A percentile compares a stretch with the other conserved stretches of the same genome.
Conservation (phyloP, 2,888 invertebrate genomes). For the Drosophila helvetica region DNA sequence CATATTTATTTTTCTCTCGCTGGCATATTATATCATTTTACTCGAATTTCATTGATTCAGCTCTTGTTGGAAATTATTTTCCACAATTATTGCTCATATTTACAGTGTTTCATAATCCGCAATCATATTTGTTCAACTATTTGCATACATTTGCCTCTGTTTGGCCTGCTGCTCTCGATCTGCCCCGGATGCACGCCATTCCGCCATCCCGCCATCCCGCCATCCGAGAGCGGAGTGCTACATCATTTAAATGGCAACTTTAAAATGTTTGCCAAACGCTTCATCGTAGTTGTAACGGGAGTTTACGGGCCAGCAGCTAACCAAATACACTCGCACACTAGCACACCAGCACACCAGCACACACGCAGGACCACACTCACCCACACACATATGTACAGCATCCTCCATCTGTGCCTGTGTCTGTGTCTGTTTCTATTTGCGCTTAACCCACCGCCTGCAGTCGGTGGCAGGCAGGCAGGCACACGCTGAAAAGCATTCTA, state of each 20-base stretch:
- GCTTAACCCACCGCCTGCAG: slow-evolving; percentile 68
- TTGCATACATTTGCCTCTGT: slow-evolving; percentile 43
- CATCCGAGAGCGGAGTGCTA: slow-evolving; percentile 26
- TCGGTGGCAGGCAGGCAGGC: not conserved
- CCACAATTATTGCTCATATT: slow-evolving; percentile 14
- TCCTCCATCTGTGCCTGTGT: slow-evolving; percentile 33
- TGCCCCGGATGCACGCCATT: slow-evolving; percentile 2
- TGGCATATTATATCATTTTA: not conserved
- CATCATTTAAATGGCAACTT: slow-evolving; percentile 76
- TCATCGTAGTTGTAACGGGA: slow-evolving; percentile 76
- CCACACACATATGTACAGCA: slow-evolving; percentile 7
- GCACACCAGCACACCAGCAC: not conserved
- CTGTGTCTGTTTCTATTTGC: slow-evolving; percentile 62
- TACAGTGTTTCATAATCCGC: slow-evolving; percentile 22
- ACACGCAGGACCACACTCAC: slow-evolving; percentile 6
- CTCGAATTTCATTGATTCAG: not conserved
- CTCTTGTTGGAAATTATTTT: slow-evolving; percentile 1
- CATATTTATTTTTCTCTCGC: no score
- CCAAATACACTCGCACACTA: slow-evolving; percentile 55
- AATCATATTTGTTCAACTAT: slow-evolving; percentile 54
- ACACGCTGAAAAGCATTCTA: slow-evolving; percentile 61
- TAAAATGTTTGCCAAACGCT: slow-evolving; percentile 77
- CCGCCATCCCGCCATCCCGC: not conserved
- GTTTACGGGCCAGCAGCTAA: slow-evolving; percentile 76
- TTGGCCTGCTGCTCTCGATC: slow-evolving; percentile 4